Evolutionary conservation across 1,140 invertebrate species (phyloP).

Genomic region (Panagrolaimus sp.): DNA sequence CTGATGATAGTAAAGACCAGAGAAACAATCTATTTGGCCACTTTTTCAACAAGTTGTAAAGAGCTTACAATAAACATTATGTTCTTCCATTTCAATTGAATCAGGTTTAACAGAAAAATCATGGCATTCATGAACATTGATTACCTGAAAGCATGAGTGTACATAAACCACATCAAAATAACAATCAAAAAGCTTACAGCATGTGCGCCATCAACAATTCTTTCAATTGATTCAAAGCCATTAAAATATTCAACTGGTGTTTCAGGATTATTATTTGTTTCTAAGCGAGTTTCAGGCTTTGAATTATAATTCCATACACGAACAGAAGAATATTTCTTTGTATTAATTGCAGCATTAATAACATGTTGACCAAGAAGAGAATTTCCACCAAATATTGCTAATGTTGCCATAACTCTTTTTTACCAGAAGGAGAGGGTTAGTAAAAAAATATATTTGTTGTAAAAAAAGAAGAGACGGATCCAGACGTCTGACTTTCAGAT

Average conservation of each 20-base stretch:
- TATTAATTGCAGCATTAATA: background rate
- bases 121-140: background rate
- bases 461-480: slow-evolving; percentile 19
- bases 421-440: slow-evolving; percentile 1
- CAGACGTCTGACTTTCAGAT: no score
- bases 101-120: background rate
- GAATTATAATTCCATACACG: background rate
- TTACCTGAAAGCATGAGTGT: background rate
- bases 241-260: background rate
- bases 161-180: background rate
- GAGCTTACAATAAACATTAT: background rate
- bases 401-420: slow-evolving; percentile 9
- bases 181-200: slow-evolving; percentile 1
- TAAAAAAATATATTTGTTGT: slow-evolving; percentile 36
- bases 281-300: background rate
- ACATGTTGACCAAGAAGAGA: background rate
- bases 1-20: no score
- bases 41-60: no score
- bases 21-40: no score
- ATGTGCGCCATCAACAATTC: background rate
- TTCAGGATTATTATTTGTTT: background rate
- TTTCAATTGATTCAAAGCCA: background rate
- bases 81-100: background rate
- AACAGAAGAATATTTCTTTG: background rate
- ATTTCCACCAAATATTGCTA: slow-evolving; percentile 5